phyloP scores from a whole-genome alignment of 2,113 vertebrate genomes.

The Callithrix jacchus region DNA sequence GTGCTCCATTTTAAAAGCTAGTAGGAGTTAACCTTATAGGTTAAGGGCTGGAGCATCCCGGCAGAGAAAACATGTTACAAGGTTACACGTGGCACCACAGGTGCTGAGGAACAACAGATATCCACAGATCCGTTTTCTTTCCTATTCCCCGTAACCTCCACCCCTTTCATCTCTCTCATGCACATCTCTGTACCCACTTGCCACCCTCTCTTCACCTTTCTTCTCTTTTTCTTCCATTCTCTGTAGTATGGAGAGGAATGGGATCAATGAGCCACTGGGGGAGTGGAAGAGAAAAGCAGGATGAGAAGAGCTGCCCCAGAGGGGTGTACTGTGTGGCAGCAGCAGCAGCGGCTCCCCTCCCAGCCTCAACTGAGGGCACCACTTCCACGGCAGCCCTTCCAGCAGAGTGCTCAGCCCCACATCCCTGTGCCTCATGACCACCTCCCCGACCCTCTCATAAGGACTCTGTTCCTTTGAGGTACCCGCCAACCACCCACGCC shows the following conservation, averaged over 20 bases:
- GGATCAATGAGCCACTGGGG: background rate
- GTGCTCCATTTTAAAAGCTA: background rate
- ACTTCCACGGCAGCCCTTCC: background rate
- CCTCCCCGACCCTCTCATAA: background rate
- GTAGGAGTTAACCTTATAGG: background rate
- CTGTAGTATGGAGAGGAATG: background rate
- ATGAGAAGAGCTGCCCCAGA: background rate
- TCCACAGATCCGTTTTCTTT: background rate
- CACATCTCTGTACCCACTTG: background rate
- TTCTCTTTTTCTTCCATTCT: background rate
- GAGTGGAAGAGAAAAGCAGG: background rate
- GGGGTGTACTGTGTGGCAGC: background rate
- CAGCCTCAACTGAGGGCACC: background rate
- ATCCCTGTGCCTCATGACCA: background rate
- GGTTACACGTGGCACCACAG: background rate
- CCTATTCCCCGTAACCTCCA: background rate
- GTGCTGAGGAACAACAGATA: background rate
- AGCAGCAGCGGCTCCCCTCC: too few relatives aligned
- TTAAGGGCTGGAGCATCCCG: background rate
- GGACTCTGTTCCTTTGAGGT: background rate
- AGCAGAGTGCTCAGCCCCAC: background rate
- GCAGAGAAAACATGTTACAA: background rate
- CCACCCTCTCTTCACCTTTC: background rate
- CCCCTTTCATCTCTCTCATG: background rate
- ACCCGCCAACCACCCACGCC: rapidly evolving